Conservation (phyloP, 2,113 vertebrate genomes). For the Irena cyanogastra region DNA sequence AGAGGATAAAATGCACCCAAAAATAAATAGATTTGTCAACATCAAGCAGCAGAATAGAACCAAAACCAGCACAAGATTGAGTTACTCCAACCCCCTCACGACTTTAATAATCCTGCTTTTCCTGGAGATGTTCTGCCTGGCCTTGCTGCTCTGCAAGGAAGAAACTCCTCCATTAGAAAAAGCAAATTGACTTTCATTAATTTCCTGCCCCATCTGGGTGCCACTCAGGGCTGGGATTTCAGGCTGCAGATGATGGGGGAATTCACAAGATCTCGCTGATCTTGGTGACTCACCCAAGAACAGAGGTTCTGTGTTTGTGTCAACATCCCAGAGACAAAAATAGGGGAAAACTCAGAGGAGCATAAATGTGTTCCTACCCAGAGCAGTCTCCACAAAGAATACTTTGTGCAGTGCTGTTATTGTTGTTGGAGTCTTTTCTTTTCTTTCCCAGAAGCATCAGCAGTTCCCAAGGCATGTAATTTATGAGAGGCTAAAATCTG, state of each 20-base stretch:
- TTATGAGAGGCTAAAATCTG: slow-evolving; percentile 32
- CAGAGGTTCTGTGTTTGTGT: neutral
- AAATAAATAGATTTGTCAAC: slow-evolving; percentile 7
- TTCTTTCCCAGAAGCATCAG: neutral
- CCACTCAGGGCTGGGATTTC: neutral
- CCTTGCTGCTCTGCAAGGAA: neutral
- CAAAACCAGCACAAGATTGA: neutral
- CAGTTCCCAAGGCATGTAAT: neutral
- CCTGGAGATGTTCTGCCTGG: neutral
- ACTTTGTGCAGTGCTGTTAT: neutral
- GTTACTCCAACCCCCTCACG: neutral
- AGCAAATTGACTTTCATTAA: neutral
- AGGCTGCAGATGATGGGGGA: accelerated
- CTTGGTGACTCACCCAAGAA: neutral
- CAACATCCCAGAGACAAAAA: neutral
- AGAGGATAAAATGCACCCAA: neutral
- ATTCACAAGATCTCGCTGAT: neutral
- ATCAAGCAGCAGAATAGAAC: neutral
- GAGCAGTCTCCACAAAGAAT: neutral
- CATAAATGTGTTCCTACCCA: neutral
- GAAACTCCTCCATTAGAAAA: neutral
- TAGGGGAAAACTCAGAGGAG: neutral
- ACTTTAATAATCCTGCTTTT: neutral
- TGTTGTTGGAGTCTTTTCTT: neutral
- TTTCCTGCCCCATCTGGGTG: neutral